These are phyloP conservation scores for Cheilosia urbana DNA, from an alignment of 2,888 invertebrate genomes.

Conservation along the genomic window DNA sequence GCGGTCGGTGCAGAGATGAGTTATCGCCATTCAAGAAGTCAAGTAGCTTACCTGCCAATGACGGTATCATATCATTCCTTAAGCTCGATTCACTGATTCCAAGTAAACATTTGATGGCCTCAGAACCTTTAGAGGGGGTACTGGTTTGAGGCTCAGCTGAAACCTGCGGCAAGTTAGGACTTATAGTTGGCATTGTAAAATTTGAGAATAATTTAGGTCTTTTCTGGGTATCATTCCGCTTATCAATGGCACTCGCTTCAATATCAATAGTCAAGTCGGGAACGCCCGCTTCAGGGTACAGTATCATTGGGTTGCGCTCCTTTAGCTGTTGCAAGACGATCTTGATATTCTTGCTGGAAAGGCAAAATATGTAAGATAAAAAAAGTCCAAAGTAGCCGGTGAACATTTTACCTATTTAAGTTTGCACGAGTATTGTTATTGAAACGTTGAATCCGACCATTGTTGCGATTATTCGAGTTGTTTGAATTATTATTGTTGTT, in stretches of 20 bases:
- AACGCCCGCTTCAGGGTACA: conserved; percentile 40
- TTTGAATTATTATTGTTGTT: conserved; percentile 45
- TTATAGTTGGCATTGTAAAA: conserved; percentile 55
- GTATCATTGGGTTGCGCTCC: conserved; percentile 59
- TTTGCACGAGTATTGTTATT: conserved; percentile 27
- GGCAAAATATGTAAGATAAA: neutral
- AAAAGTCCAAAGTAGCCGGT: neutral
- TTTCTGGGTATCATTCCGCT: neutral
- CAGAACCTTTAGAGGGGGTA: conserved; percentile 14
- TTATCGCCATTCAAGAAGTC: conserved; percentile 76
- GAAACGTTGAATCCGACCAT: conserved; percentile 59
- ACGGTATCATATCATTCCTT: conserved; percentile 77
- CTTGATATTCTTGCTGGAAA: conserved; percentile 76
- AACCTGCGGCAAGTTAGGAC: conserved; percentile 58
- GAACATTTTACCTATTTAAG: conserved; percentile 42
- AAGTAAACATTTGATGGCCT: conserved; percentile 71
- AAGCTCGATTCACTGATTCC: conserved; percentile 67
- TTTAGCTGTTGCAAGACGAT: conserved; percentile 66
- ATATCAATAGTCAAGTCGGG: conserved; percentile 76
- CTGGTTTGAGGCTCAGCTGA: conserved; percentile 38
- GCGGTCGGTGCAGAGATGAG: conserved; percentile 77
- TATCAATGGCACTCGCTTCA: conserved; percentile 61
- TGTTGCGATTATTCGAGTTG: conserved; percentile 24
- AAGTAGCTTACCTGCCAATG: conserved; percentile 77
- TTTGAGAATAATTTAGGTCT: neutral